Base-by-base conservation (phyloP, 1,140 invertebrate genomes). In the Pachypsylla venusta region DNA sequence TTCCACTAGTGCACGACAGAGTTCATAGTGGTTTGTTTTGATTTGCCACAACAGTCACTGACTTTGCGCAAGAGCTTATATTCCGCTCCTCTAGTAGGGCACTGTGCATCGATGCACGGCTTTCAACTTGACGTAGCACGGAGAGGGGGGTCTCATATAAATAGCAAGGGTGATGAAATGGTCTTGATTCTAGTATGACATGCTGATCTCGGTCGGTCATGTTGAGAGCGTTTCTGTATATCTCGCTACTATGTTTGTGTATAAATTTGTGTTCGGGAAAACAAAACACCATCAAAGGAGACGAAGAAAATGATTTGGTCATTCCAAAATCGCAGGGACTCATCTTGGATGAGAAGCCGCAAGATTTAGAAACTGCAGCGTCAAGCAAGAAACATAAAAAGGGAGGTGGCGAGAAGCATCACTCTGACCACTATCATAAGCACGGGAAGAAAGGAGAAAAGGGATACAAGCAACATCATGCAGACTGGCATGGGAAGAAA, bases 401-500 rank as follows among this genome's bases (percentile, higher is more conserved):
- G 30, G 80, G 80, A 24, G 77, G 73, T 0, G 78, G 77, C 0
- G 73, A 76, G 30, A 75, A 80, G 54, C 74, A 80, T 56, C 76
- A 81, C 62, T 68, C 75, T 4, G 75, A 79, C 56, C 77, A 79
- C 57, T 76, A 79, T 60, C 69, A 70, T 54, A 71, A 71, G 25
- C 71, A 81, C 24, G 80, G 80, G 0, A 74, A 79, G 7, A 81
- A 82, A 63, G 76, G 70, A 0, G 73, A 77, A 30, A 74, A 77
- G 56, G 73, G 74, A 0, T 72, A 77, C 68, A 76, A 79, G 59
- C 68, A 76, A 1, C 73, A 81, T 53, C 80, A 83, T 64, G 74
- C 78, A 39, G 75, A 81, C 63, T 76, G 81, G 59, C 79, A 82
- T 61, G 81, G 81, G 1, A 74, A 80, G 16, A 81, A 82, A 66